These are phyloP conservation scores for Chrysopilus asiliformis DNA, from an alignment of 2,888 invertebrate genomes.

Conservation along the genomic window DNA sequence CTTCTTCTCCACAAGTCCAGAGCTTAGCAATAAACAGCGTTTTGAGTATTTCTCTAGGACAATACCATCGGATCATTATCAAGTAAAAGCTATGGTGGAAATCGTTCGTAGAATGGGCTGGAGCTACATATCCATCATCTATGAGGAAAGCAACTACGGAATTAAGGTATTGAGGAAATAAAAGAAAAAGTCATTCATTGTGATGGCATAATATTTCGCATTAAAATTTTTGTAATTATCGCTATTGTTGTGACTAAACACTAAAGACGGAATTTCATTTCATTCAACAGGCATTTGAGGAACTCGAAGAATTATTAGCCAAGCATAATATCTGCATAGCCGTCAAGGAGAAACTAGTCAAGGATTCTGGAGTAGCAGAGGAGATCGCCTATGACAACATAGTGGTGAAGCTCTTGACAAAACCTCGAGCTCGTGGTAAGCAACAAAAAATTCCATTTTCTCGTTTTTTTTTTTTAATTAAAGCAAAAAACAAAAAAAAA, in stretches of 20 bases:
- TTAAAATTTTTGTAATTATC: background rate
- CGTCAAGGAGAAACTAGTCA: slow-evolving; percentile 83
- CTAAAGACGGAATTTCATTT: background rate
- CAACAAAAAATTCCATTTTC: too few species aligned
- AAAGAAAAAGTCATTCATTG: too few species aligned
- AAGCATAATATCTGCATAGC: slow-evolving; percentile 85
- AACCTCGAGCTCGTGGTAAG: slow-evolving; percentile 76
- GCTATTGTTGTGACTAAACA: too few species aligned
- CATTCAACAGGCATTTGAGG: slow-evolving; percentile 91
- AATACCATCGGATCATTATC: slow-evolving; percentile 88
- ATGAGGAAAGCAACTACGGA: slow-evolving; percentile 92
- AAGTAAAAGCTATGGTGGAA: slow-evolving; percentile 90
- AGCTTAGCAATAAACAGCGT: slow-evolving; percentile 83
- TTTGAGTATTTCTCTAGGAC: slow-evolving; percentile 91
- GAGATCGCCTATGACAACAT: slow-evolving; percentile 79
- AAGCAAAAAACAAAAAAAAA: too few species aligned
- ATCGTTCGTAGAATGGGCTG: slow-evolving; percentile 75
- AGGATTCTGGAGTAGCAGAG: slow-evolving; percentile 88
- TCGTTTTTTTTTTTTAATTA: too few species aligned
- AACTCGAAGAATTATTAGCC: slow-evolving; percentile 73
- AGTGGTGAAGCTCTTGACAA: slow-evolving; percentile 69
- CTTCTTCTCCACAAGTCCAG: slow-evolving; percentile 90
- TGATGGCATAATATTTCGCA: slow-evolving; percentile 6
- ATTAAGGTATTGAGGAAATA: slow-evolving; percentile 87
- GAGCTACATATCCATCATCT: slow-evolving; percentile 91